Conservation (phyloP, 1,140 invertebrate genomes). For the Pinna nobilis region DNA sequence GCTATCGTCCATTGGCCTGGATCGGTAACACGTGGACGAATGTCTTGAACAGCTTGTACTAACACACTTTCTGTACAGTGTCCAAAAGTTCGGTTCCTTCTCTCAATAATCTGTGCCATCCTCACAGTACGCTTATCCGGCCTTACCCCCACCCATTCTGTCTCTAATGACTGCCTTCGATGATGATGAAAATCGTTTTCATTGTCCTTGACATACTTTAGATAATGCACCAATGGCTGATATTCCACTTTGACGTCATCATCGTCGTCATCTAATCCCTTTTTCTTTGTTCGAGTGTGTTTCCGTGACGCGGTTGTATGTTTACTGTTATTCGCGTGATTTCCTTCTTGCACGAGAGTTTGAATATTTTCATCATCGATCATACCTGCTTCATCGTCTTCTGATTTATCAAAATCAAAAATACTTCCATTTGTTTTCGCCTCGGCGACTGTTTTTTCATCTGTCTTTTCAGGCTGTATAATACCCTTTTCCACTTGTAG, state of each 20-base stretch:
- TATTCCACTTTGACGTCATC: constrained; percentile 49
- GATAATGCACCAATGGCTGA: constrained; percentile 54
- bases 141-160: background rate
- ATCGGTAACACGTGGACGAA: constrained; percentile 17
- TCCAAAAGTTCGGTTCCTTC: background rate
- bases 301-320: background rate
- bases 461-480: constrained; percentile 17
- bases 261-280: constrained; percentile 17
- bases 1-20: constrained; percentile 12
- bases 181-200: constrained; percentile 54
- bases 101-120: constrained; percentile 12
- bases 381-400: background rate
- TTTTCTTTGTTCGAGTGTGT: background rate
- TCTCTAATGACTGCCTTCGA: constrained; percentile 30
- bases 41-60: constrained; percentile 24
- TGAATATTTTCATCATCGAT: background rate
- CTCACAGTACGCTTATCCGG: background rate
- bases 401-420: background rate
- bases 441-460: constrained; percentile 12
- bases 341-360: background rate
- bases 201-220: constrained; percentile 63
- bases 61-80: constrained; percentile 9
- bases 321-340: background rate
- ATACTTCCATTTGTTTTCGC: background rate
- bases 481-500: background rate